Percentiles rank a stretch among this genome's conserved stretches.
Conservation (phyloP, 1,140 invertebrate species). For the Homalodisca vitripennis region DNA sequence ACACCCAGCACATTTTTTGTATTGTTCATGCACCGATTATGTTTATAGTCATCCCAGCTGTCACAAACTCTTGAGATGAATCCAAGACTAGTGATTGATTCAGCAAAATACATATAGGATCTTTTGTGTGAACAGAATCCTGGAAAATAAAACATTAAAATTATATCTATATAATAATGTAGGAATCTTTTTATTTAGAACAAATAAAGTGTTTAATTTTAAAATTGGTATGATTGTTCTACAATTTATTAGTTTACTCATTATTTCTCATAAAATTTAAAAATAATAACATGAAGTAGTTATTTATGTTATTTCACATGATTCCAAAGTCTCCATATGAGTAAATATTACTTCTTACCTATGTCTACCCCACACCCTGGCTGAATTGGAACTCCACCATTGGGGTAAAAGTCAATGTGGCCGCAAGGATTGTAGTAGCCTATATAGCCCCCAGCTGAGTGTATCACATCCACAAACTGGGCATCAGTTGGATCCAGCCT, state of each 20-base stretch:
- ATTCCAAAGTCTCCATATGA: no score
- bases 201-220: no score
- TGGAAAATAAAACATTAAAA: constrained; percentile 38
- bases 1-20: not conserved
- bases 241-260: no score
- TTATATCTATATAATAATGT: not conserved
- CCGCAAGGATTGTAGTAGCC: not conserved
- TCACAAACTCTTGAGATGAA: constrained; percentile 60
- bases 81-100: constrained; percentile 42
- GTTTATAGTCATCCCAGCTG: constrained; percentile 55
- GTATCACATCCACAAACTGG: not conserved
- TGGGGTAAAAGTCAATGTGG: not conserved
- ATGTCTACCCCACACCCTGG: not conserved
- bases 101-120: constrained; percentile 34
- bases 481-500: not conserved
- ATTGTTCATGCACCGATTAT: constrained; percentile 6
- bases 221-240: no score
- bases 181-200: no score
- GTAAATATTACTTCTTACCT: no score
- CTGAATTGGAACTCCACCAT: not conserved
- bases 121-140: constrained; percentile 34
- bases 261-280: no score
- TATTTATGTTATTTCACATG: no score
- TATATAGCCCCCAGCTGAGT: not conserved
- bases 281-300: no score